Conservation (phyloP, 2,797 vertebrate genomes). For the Lates japonicus region DNA sequence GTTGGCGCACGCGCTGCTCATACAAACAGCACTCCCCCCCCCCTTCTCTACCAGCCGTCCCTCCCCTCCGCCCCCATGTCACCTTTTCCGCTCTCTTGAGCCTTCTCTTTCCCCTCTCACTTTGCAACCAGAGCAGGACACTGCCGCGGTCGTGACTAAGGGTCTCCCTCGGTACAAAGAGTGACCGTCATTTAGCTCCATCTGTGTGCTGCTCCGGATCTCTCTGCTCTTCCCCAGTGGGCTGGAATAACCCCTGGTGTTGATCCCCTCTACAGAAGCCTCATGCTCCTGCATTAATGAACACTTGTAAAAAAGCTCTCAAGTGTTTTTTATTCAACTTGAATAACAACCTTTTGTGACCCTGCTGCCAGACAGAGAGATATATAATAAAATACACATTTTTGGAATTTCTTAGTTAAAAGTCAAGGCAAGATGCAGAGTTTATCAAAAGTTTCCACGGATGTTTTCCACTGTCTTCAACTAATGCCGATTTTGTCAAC, state of each 20-base stretch:
- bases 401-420: conserved; percentile 12
- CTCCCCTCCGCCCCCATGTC: conserved; percentile 17
- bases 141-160: conserved; percentile 72
- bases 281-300: conserved; percentile 21
- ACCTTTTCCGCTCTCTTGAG: conserved; percentile 45
- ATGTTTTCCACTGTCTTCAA: background rate
- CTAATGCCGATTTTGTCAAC: background rate
- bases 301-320: conserved; percentile 10
- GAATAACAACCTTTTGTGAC: conserved; percentile 4
- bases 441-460: background rate
- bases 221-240: conserved; percentile 23
- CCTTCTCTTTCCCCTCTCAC: conserved; percentile 27
- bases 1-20: conserved; percentile 61
- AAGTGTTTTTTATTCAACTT: conserved; percentile 35
- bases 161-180: conserved; percentile 60
- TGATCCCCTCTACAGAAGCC: conserved; percentile 5
- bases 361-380: background rate
- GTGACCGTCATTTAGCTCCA: conserved; percentile 40
- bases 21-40: conserved; percentile 45
- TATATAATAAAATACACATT: background rate
- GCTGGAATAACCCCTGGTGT: conserved; percentile 30
- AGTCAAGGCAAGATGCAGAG: background rate
- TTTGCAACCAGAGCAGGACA: conserved; percentile 44
- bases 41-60: conserved; percentile 18
- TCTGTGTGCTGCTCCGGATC: conserved; percentile 39